A percentile compares a stretch with the other conserved stretches of the same genome.
phyloP scores from a whole-genome alignment of 2,113 vertebrate genomes.

The Syngnathus scovelli region DNA sequence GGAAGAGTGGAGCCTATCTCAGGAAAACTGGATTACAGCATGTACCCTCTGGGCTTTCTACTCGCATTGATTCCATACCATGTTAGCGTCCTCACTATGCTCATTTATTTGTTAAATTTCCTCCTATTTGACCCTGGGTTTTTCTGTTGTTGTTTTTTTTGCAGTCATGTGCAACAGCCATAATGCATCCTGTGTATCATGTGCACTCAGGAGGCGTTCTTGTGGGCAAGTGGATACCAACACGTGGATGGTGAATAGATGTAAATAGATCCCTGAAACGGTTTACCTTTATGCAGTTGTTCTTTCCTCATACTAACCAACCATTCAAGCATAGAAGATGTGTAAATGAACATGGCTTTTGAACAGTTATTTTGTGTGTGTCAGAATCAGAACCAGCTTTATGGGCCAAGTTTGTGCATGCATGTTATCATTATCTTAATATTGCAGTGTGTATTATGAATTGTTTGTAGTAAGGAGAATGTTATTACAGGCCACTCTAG shows the following conservation, averaged over 20 bases:
- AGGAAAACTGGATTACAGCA: constrained; percentile 70
- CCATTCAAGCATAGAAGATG: too few species aligned
- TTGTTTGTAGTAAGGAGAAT: too few species aligned
- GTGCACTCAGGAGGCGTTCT: constrained; percentile 70
- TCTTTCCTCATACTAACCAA: too few species aligned
- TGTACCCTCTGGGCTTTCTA: constrained; percentile 72
- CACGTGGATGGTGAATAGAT: constrained; percentile 58
- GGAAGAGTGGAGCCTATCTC: constrained; percentile 71
- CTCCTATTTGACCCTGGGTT: not conserved
- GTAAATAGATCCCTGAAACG: not conserved
- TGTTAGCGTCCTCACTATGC: constrained; percentile 57
- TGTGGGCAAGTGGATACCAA: constrained; percentile 72
- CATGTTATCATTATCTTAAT: too few species aligned
- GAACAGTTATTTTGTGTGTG: too few species aligned
- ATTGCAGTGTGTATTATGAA: too few species aligned
- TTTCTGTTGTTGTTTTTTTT: not conserved
- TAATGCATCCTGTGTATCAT: constrained; percentile 78
- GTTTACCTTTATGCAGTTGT: too few species aligned
- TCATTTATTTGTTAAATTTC: not conserved
- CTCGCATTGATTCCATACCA: constrained; percentile 77
- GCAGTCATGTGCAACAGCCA: constrained; percentile 77
- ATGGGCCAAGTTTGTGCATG: too few species aligned
- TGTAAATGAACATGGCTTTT: too few species aligned
- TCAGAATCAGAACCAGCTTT: too few species aligned
- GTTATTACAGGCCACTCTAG: too few species aligned